Evolutionary conservation across 2,888 invertebrate species (phyloP).

Genomic region (Drosophila percnosoma): DNA sequence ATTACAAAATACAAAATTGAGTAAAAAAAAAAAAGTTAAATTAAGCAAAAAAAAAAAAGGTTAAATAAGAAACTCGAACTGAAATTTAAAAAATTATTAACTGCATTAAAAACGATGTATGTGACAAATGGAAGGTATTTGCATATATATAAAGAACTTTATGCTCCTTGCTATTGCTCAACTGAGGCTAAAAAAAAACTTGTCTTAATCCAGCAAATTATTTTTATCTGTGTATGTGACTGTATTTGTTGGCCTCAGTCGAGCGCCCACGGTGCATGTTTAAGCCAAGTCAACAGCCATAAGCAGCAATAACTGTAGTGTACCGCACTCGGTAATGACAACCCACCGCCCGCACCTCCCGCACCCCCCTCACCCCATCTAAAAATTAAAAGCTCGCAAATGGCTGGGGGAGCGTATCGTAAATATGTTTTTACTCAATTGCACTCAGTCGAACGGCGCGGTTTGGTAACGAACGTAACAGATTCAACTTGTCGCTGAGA

Average conservation of each 20-base stretch:
- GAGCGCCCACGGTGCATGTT: constrained; percentile 40
- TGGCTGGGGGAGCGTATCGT: constrained; percentile 63
- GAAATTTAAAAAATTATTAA: not conserved
- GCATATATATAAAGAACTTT: not conserved
- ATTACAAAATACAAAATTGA: no score
- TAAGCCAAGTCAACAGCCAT: constrained; percentile 41
- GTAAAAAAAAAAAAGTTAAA: not conserved
- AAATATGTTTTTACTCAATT: constrained; percentile 69
- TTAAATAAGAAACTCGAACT: not conserved
- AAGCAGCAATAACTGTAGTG: constrained; percentile 49
- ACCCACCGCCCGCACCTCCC: not conserved
- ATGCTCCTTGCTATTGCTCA: not conserved
- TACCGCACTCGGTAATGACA: constrained; percentile 53
- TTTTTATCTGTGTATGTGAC: constrained; percentile 9
- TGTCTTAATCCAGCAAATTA: not conserved
- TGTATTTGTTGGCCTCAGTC: constrained; percentile 28
- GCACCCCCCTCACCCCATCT: not conserved
- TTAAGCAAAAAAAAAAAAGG: not conserved
- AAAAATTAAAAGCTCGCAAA: constrained; percentile 55
- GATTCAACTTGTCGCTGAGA: constrained; percentile 60
- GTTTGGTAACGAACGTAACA: constrained; percentile 72
- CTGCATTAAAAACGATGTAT: not conserved
- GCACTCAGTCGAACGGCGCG: constrained; percentile 70
- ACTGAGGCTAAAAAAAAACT: not conserved
- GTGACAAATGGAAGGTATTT: not conserved